phyloP scores from a whole-genome alignment of 1,140 invertebrate species.

The Reticulitermes speratus region DNA sequence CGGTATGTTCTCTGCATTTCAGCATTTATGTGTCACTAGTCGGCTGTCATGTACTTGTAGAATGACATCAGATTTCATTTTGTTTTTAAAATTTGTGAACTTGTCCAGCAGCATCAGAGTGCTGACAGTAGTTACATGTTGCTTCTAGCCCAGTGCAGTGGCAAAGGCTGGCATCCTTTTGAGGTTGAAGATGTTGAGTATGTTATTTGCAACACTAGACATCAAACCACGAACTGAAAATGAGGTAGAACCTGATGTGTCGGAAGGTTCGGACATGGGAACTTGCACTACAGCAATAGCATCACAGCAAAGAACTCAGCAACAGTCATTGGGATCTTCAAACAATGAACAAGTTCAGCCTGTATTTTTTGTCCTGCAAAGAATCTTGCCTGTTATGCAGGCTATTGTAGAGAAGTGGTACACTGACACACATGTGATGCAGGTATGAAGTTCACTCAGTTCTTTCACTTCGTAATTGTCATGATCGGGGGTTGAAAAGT shows the following conservation, averaged over 20 bases:
- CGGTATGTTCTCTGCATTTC: no score
- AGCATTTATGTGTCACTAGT: no score
- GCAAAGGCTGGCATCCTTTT: slow-evolving; percentile 52
- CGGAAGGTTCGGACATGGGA: background rate
- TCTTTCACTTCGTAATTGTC: background rate
- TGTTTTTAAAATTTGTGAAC: background rate
- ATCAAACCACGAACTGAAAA: slow-evolving; percentile 41
- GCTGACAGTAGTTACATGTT: background rate
- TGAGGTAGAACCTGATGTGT: slow-evolving; percentile 29
- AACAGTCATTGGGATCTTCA: slow-evolving; percentile 36
- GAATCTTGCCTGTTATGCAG: slow-evolving; percentile 59
- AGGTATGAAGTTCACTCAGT: slow-evolving; percentile 49
- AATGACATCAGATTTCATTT: background rate
- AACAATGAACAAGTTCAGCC: slow-evolving; percentile 47
- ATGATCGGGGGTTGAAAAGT: background rate
- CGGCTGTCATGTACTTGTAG: no score
- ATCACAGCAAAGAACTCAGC: background rate
- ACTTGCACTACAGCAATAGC: background rate
- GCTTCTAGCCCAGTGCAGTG: slow-evolving; percentile 48
- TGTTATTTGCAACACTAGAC: slow-evolving; percentile 67
- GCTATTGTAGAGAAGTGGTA: slow-evolving; percentile 57
- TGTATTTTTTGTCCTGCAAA: slow-evolving; percentile 56
- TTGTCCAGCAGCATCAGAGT: no score
- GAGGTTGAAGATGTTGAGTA: slow-evolving; percentile 67
- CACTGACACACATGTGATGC: slow-evolving; percentile 56